Conservation (phyloP, 2,113 vertebrate species). For the Equus przewalskii region DNA sequence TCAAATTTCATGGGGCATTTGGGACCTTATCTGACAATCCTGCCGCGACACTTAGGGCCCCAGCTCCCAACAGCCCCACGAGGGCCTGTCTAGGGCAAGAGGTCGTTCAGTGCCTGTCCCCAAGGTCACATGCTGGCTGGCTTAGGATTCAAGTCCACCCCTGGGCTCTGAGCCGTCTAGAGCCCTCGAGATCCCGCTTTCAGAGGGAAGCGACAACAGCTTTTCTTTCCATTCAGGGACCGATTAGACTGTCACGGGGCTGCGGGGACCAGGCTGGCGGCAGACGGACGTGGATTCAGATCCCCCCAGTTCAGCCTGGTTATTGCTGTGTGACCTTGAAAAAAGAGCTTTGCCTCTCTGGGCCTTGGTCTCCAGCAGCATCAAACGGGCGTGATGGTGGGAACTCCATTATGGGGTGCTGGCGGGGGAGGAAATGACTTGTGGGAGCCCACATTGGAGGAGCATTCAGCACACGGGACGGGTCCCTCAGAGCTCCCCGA, state of each 20-base stretch:
- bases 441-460: rapidly evolving
- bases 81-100: background rate
- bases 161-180: background rate
- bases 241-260: too few relatives aligned
- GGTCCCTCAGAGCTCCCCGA: background rate
- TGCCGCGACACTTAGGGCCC: background rate
- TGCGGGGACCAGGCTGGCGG: background rate
- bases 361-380: background rate
- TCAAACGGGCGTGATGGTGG: background rate
- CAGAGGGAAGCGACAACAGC: background rate
- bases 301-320: background rate
- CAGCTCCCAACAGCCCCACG: background rate
- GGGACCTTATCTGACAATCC: background rate
- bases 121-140: background rate
- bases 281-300: background rate
- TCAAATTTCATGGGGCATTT: background rate
- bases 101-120: background rate
- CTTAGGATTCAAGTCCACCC: background rate
- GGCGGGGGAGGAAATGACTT: background rate
- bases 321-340: background rate
- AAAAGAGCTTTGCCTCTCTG: background rate
- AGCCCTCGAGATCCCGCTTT: background rate
- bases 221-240: background rate
- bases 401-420: too few relatives aligned
- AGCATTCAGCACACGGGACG: background rate